These are phyloP conservation scores for Pelecanus crispus DNA, from an alignment of 2,113 vertebrate genomes.

Conservation along the genomic window DNA sequence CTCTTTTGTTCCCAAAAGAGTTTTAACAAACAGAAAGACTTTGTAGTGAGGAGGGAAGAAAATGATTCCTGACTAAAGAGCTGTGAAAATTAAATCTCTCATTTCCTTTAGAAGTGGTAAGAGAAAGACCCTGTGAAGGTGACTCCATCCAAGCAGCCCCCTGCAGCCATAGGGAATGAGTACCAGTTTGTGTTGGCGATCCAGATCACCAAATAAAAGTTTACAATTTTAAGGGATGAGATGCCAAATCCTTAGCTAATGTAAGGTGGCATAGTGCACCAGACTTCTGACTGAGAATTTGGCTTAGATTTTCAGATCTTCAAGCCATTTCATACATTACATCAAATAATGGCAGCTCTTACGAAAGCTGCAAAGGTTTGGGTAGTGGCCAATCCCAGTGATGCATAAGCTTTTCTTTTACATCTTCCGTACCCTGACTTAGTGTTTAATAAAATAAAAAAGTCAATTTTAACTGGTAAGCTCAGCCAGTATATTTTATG, in stretches of 20 bases:
- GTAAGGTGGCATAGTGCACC: neutral
- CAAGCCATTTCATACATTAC: neutral
- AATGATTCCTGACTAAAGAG: neutral
- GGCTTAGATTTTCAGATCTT: neutral
- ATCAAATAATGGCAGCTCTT: neutral
- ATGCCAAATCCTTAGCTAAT: neutral
- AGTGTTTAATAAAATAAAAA: neutral
- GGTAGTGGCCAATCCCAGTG: neutral
- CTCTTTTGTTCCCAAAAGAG: neutral
- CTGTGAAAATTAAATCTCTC: neutral
- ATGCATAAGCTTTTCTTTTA: neutral
- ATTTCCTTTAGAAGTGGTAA: neutral
- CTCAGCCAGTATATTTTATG: neutral
- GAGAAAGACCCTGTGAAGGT: neutral
- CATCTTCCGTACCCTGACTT: neutral
- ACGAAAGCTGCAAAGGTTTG: neutral
- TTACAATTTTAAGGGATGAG: neutral
- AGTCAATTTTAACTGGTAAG: neutral
- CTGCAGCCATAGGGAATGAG: neutral
- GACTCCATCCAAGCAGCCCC: neutral
- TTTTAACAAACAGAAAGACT: neutral
- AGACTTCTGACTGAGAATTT: neutral
- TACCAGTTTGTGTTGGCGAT: neutral
- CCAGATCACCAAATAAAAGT: neutral
- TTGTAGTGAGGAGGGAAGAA: neutral